Conservation (phyloP, 2,113 vertebrate genomes). For the Recurvirostra avosetta region DNA sequence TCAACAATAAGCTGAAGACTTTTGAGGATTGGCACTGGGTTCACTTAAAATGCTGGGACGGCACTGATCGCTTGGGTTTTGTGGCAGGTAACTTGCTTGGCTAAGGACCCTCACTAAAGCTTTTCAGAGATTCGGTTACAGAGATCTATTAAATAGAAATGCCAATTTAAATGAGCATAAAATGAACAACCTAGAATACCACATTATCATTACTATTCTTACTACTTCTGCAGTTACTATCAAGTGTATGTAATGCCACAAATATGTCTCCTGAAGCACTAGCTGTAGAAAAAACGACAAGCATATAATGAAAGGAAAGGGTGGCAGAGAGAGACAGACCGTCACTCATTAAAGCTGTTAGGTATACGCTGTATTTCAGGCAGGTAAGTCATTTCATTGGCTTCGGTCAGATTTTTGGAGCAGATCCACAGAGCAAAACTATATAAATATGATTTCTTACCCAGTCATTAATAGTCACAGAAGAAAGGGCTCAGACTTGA, state of each 20-base stretch:
- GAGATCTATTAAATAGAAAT: constrained; percentile 20
- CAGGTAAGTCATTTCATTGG: neutral
- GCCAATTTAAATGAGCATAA: neutral
- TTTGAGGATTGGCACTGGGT: constrained; percentile 24
- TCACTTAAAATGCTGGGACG: constrained; percentile 30
- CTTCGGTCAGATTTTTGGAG: neutral
- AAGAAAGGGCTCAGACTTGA: neutral
- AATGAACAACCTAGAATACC: neutral
- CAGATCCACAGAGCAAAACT: neutral
- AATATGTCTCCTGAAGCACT: neutral
- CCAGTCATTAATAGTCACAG: neutral
- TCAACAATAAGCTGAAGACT: constrained; percentile 59
- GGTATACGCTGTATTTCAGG: neutral
- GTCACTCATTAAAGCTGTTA: neutral
- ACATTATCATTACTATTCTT: constrained; percentile 5
- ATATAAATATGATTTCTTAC: neutral
- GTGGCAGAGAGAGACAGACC: neutral
- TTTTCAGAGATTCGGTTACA: constrained; percentile 1
- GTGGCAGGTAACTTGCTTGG: constrained; percentile 2
- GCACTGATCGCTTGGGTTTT: constrained; percentile 29
- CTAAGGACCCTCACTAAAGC: constrained; percentile 48
- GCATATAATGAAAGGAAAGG: neutral
- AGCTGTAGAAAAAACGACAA: neutral
- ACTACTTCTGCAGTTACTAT: neutral
- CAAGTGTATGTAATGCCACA: neutral